These are phyloP conservation scores for Achlya flavicornis DNA, from an alignment of 2,888 invertebrate species.

Conservation along the genomic window DNA sequence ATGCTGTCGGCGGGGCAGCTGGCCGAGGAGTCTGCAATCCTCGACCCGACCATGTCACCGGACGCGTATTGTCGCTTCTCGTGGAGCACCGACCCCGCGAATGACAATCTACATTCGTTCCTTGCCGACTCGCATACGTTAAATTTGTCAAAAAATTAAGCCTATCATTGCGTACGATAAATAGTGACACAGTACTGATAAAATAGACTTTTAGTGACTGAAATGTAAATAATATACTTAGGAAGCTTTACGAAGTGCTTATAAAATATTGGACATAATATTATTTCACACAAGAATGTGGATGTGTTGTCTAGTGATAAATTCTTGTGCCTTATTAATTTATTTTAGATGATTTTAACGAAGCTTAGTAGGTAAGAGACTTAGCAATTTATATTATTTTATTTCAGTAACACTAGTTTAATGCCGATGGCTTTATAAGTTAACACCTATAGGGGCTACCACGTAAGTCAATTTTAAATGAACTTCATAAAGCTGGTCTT, in stretches of 20 bases:
- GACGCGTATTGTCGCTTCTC: constrained; percentile 81
- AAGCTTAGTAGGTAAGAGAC: constrained; percentile 75
- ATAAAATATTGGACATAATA: constrained; percentile 66
- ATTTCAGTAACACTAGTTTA: not conserved
- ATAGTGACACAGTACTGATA: constrained; percentile 59
- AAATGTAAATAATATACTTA: constrained; percentile 69
- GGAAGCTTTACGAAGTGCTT: constrained; percentile 69
- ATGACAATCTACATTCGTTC: constrained; percentile 75
- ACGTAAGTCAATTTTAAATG: too few relatives aligned
- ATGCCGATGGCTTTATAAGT: not conserved
- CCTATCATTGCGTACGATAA: constrained; percentile 47
- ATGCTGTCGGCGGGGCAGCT: constrained; percentile 64
- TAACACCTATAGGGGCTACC: not conserved
- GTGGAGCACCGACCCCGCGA: constrained; percentile 77
- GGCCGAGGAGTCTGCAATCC: constrained; percentile 69
- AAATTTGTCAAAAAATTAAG: constrained; percentile 68
- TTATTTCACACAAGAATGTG: constrained; percentile 65
- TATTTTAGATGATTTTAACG: constrained; percentile 78
- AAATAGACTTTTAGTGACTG: constrained; percentile 63
- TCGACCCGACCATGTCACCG: constrained; percentile 78
- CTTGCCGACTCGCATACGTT: constrained; percentile 66
- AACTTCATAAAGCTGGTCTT: too few relatives aligned
- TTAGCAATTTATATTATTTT: constrained; percentile 19
- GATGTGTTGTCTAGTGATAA: constrained; percentile 80
- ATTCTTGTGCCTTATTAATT: constrained; percentile 83